phyloP scores from a whole-genome alignment of 2,888 invertebrate species.

The Leptopilina drosophilae region DNA sequence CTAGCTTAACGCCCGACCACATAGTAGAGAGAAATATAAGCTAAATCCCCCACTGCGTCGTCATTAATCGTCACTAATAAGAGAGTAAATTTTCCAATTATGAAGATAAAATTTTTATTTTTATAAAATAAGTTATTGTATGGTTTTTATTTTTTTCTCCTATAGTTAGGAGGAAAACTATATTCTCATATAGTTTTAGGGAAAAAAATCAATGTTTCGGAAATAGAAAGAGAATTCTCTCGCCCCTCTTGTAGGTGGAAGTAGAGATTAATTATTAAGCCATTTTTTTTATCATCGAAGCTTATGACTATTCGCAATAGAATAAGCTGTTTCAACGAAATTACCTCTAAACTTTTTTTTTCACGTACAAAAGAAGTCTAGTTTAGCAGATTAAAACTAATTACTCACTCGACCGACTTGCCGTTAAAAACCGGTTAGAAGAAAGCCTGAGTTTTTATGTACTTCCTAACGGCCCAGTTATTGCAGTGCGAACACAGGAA shows the following conservation, averaged over 20 bases:
- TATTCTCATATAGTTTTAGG: no score
- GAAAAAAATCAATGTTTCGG: background rate
- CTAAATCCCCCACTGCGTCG: background rate
- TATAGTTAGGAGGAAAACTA: no score
- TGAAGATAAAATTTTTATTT: background rate
- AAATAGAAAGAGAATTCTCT: background rate
- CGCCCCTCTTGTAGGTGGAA: background rate
- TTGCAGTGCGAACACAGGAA: constrained; percentile 29
- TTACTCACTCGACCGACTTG: constrained; percentile 31
- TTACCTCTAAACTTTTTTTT: constrained; percentile 25
- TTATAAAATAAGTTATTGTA: background rate
- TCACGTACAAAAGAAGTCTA: constrained; percentile 28
- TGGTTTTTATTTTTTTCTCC: no score
- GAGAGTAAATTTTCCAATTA: background rate
- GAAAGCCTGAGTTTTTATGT: constrained; percentile 31
- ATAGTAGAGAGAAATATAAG: background rate
- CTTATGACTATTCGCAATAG: constrained; percentile 24
- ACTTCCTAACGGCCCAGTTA: constrained; percentile 30
- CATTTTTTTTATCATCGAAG: background rate
- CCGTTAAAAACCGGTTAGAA: constrained; percentile 33
- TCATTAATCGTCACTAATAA: background rate
- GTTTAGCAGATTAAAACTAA: constrained; percentile 39
- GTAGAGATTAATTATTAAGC: constrained; percentile 22
- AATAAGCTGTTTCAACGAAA: constrained; percentile 21
- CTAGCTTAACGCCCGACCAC: background rate